phyloP scores from a whole-genome alignment of 2,797 vertebrate genomes.

The Amphiprion clarkii region DNA sequence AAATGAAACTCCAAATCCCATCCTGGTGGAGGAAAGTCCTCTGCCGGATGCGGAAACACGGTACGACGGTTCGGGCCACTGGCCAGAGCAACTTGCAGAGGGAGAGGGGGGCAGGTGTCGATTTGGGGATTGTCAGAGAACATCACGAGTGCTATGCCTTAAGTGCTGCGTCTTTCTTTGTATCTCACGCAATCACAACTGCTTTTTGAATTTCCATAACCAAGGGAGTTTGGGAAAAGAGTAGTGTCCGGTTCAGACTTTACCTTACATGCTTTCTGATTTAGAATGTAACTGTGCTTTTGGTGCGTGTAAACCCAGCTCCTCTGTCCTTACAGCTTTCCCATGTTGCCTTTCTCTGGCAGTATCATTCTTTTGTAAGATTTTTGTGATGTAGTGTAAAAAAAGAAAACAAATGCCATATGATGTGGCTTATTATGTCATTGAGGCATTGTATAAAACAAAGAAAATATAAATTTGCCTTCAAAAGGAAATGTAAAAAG shows the following conservation, averaged over 20 bases:
- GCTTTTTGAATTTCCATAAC: constrained; percentile 88
- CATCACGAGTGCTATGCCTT: constrained; percentile 86
- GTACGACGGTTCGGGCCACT: constrained; percentile 86
- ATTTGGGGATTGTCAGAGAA: constrained; percentile 84
- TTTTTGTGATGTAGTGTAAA: constrained; percentile 21
- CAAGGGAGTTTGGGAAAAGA: constrained; percentile 66
- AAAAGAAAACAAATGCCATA: constrained; percentile 24
- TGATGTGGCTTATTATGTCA: constrained; percentile 36
- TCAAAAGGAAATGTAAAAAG: constrained; percentile 34
- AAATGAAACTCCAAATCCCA: constrained; percentile 61
- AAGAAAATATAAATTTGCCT: constrained; percentile 9
- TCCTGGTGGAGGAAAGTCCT: constrained; percentile 72
- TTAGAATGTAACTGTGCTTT: constrained; percentile 38
- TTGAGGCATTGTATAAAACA: constrained; percentile 33
- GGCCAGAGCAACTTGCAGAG: constrained; percentile 87
- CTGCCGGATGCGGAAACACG: constrained; percentile 80
- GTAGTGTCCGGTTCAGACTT: constrained; percentile 12
- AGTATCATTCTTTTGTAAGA: constrained; percentile 21
- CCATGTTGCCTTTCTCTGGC: constrained; percentile 42
- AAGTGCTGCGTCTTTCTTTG: constrained; percentile 90
- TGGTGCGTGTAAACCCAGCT: constrained; percentile 17
- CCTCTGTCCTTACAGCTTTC: constrained; percentile 13
- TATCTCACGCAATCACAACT: constrained; percentile 88
- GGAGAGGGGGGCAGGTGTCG: constrained; percentile 84
- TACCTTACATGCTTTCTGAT: constrained; percentile 5